Evolutionary conservation across 2,113 vertebrate genomes (phyloP).

Genomic region (Rhineura floridana): DNA sequence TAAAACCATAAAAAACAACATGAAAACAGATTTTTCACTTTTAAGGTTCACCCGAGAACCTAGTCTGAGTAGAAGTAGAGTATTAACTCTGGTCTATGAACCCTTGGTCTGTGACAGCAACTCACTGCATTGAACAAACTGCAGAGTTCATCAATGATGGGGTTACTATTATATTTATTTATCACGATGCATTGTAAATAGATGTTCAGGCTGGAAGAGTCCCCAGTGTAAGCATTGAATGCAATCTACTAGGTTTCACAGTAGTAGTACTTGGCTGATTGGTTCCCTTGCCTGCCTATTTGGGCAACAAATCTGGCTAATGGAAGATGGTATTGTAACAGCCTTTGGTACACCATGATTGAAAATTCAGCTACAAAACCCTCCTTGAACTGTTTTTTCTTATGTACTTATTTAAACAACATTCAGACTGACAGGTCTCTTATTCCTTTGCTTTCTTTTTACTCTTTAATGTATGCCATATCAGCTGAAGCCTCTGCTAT

Average conservation of each 20-base stretch:
- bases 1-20: too few relatives aligned
- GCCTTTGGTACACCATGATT: constrained; percentile 71
- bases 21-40: not conserved
- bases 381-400: constrained; percentile 82
- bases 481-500: constrained; percentile 78
- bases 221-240: constrained; percentile 34
- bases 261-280: not conserved
- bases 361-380: constrained; percentile 84
- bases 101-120: not conserved
- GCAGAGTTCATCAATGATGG: not conserved
- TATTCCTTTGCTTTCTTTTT: constrained; percentile 78
- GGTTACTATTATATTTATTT: constrained; percentile 18
- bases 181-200: constrained; percentile 10
- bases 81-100: not conserved
- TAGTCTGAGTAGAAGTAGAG: not conserved
- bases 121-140: not conserved
- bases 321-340: constrained; percentile 57
- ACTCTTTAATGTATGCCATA: constrained; percentile 79
- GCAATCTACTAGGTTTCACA: not conserved
- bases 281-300: constrained; percentile 42
- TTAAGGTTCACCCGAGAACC: not conserved
- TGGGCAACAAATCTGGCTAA: constrained; percentile 68
- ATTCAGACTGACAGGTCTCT: constrained; percentile 84
- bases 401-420: constrained; percentile 87
- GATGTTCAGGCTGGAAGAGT: constrained; percentile 37